phyloP scores from a whole-genome alignment of 2,888 invertebrate genomes.

The Melitaea athalia region DNA sequence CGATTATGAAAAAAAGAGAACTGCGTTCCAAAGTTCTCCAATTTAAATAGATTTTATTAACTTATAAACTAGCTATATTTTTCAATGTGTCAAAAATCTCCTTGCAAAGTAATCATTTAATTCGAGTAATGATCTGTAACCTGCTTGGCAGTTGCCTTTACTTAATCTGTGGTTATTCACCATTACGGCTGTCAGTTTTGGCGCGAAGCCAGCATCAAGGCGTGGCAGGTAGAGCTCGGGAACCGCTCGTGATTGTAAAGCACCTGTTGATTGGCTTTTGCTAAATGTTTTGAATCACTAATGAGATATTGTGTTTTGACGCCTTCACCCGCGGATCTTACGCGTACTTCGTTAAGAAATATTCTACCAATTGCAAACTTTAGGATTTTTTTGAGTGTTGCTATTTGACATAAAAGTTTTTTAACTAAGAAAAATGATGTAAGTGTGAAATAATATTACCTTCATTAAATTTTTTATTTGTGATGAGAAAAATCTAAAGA shows the following conservation, averaged over 20 bases:
- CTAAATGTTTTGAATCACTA: conserved; percentile 45
- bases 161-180: conserved; percentile 43
- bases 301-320: conserved; percentile 39
- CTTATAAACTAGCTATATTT: too few species aligned
- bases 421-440: too few species aligned
- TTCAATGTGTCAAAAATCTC: too few species aligned
- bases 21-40: too few species aligned
- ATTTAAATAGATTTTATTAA: too few species aligned
- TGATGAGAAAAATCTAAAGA: too few species aligned
- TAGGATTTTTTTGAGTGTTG: too few species aligned
- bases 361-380: not conserved
- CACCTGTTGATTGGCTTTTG: conserved; percentile 56
- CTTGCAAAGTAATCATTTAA: not conserved
- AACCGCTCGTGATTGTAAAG: conserved; percentile 39
- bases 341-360: not conserved
- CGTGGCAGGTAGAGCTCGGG: conserved; percentile 48
- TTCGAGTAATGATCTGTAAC: not conserved
- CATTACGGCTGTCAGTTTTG: conserved; percentile 50
- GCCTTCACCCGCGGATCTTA: not conserved
- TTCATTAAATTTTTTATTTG: too few species aligned
- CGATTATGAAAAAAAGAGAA: too few species aligned
- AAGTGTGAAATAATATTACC: too few species aligned
- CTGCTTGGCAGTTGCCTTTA: conserved; percentile 33
- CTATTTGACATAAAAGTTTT: too few species aligned
- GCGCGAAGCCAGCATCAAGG: conserved; percentile 54